phyloP scores from a whole-genome alignment of 2,888 invertebrate genomes.

The Volucella inflata region DNA sequence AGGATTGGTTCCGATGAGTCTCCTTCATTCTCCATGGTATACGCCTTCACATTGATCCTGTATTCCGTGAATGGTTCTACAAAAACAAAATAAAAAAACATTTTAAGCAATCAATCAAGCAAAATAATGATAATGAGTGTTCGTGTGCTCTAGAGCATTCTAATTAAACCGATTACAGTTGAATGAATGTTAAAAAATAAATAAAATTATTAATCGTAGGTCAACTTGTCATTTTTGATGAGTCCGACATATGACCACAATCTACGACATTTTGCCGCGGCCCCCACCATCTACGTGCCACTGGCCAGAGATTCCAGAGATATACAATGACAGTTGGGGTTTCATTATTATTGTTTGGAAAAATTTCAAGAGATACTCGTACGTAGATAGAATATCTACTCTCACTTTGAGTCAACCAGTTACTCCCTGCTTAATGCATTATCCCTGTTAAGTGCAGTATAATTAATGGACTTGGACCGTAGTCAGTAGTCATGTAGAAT shows the following conservation, averaged over 20 bases:
- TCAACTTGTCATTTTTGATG: slow-evolving; percentile 67
- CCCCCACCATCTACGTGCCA: not conserved
- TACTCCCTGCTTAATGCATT: slow-evolving; percentile 26
- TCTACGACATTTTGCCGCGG: slow-evolving; percentile 23
- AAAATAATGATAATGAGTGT: slow-evolving; percentile 1
- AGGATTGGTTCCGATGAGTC: slow-evolving; percentile 89
- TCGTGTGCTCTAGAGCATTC: slow-evolving; percentile 9
- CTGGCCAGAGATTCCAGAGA: not conserved
- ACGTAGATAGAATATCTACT: too few species aligned
- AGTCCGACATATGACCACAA: slow-evolving; percentile 55
- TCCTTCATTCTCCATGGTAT: slow-evolving; percentile 89
- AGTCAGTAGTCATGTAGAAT: slow-evolving; percentile 48
- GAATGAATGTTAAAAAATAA: slow-evolving; percentile 45
- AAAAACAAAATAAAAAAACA: slow-evolving; percentile 79
- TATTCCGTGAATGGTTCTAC: slow-evolving; percentile 94
- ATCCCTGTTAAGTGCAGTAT: slow-evolving; percentile 47
- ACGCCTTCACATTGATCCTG: slow-evolving; percentile 94
- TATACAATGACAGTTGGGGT: slow-evolving; percentile 50
- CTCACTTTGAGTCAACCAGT: not conserved
- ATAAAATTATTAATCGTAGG: slow-evolving; percentile 53
- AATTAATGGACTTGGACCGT: slow-evolving; percentile 58
- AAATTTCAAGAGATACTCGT: slow-evolving; percentile 18
- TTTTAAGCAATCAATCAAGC: slow-evolving; percentile 33
- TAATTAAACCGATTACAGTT: slow-evolving; percentile 57
- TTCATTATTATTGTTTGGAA: slow-evolving; percentile 23